phyloP scores from a whole-genome alignment of 1,140 invertebrate genomes.

The Mamestra configurata region DNA sequence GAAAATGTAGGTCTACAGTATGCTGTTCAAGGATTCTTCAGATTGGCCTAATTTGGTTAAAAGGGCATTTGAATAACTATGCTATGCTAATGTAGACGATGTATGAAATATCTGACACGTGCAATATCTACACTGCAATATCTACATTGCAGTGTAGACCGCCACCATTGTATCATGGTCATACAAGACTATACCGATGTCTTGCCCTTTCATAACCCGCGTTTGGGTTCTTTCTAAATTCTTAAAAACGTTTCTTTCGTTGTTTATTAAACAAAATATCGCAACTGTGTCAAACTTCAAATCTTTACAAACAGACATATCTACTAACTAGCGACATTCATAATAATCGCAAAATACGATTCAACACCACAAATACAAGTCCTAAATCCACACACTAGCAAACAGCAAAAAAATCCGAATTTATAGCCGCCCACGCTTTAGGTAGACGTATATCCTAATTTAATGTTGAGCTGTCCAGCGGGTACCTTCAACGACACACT shows the following conservation, averaged over 20 bases:
- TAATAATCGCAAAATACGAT: background rate
- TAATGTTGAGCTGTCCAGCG: constrained; percentile 45
- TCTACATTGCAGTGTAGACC: too few species aligned
- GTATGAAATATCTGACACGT: too few species aligned
- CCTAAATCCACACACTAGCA: background rate
- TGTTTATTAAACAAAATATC: too few species aligned
- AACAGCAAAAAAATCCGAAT: constrained; percentile 10
- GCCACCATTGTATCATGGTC: too few species aligned
- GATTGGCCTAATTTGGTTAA: background rate
- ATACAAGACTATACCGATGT: too few species aligned
- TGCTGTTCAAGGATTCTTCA: background rate
- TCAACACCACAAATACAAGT: background rate
- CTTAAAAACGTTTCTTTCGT: too few species aligned
- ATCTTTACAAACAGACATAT: background rate
- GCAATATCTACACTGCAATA: too few species aligned
- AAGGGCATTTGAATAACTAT: background rate
- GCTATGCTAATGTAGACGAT: too few species aligned
- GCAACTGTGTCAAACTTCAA: background rate
- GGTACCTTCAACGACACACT: constrained; percentile 48
- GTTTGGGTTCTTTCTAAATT: too few species aligned
- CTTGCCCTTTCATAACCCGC: too few species aligned
- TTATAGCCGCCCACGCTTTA: constrained; percentile 11
- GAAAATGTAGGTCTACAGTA: background rate
- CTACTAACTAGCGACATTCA: background rate
- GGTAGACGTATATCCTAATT: constrained; percentile 43